A percentile compares a stretch with the other conserved stretches of the same genome.
Conservation (phyloP, 2,797 vertebrate genomes). For the Paguma larvata region DNA sequence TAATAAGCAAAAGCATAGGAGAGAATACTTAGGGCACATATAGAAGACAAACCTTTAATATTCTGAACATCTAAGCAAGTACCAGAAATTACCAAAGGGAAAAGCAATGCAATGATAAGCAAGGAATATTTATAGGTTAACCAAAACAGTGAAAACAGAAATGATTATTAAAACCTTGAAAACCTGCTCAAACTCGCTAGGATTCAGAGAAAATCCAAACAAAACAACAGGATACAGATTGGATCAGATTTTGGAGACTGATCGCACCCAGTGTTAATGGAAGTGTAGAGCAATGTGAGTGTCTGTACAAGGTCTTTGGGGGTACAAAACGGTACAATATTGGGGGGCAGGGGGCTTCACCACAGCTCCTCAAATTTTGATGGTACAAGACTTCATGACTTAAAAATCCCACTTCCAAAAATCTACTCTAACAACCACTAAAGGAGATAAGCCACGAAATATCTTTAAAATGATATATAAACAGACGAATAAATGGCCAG, state of each 20-base stretch:
- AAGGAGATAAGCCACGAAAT: neutral
- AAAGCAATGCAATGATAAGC: neutral
- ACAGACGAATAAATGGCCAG: neutral
- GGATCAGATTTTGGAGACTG: neutral
- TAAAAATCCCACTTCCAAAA: neutral
- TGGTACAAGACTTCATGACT: neutral
- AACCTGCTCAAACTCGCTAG: neutral
- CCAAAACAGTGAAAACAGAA: neutral
- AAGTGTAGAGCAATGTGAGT: neutral
- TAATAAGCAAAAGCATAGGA: neutral
- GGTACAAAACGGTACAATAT: neutral
- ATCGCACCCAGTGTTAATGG: neutral
- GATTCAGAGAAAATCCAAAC: neutral
- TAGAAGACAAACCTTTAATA: neutral
- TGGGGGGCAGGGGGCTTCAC: neutral
- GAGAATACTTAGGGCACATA: neutral
- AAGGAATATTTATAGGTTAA: neutral
- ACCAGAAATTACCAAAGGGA: neutral
- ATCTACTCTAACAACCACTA: neutral
- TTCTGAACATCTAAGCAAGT: neutral
- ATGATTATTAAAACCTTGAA: neutral
- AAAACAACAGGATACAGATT: neutral
- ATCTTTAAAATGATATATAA: neutral
- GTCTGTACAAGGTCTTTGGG: no score
- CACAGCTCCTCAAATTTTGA: neutral